phyloP scores from a whole-genome alignment of 2,888 invertebrate species.

The Meteorus cinctellus region DNA sequence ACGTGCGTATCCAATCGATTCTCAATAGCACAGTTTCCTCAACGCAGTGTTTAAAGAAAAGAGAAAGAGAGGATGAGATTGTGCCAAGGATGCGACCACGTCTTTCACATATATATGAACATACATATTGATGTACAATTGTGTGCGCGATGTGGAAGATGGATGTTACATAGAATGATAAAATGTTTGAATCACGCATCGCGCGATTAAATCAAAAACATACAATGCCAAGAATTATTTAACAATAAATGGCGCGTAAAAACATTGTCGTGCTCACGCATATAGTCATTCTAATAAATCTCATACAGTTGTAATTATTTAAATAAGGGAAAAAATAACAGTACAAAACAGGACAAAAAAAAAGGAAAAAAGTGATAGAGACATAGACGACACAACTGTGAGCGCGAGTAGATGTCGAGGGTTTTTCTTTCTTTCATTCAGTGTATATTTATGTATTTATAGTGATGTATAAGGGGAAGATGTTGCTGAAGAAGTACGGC shows the following conservation, averaged over 20 bases:
- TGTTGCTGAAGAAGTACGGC: slow-evolving; percentile 19
- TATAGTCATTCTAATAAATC: background rate
- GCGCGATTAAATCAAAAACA: slow-evolving; percentile 21
- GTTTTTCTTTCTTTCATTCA: background rate
- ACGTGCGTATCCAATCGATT: slow-evolving; percentile 33
- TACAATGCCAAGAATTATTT: slow-evolving; percentile 8
- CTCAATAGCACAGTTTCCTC: slow-evolving; percentile 44
- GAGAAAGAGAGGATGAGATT: slow-evolving; percentile 42
- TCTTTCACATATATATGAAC: background rate
- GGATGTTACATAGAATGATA: slow-evolving; percentile 26
- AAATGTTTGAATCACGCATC: slow-evolving; percentile 24
- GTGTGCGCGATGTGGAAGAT: slow-evolving; percentile 2
- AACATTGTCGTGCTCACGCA: background rate
- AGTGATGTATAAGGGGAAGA: background rate
- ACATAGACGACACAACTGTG: background rate
- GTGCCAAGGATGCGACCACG: slow-evolving; percentile 53
- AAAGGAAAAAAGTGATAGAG: background rate
- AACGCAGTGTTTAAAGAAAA: slow-evolving; percentile 4
- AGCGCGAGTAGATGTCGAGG: background rate
- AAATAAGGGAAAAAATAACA: background rate
- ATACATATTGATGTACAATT: slow-evolving; percentile 7
- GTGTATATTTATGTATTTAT: background rate
- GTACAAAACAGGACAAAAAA: background rate
- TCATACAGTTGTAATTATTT: slow-evolving; percentile 1
- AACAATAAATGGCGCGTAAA: background rate